Conservation (phyloP, 2,113 vertebrate genomes). For the Sprattus sprattus region DNA sequence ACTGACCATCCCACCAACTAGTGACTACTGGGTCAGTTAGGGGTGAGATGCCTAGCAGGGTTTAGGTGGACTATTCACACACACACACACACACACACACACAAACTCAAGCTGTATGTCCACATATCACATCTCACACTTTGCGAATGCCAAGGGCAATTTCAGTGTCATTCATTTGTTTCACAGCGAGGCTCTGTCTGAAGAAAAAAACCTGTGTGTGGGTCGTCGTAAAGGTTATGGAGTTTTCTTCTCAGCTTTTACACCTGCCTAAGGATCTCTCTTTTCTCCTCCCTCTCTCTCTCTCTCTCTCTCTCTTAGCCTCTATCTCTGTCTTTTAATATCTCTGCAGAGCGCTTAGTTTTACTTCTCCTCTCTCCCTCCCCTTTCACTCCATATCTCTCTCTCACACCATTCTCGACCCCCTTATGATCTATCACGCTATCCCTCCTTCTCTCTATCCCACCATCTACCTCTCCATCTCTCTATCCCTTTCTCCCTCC, state of each 20-base stretch:
- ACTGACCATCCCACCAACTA: background rate
- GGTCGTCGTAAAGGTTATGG: constrained; percentile 8
- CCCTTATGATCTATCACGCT: background rate
- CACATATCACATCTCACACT: background rate
- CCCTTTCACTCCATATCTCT: background rate
- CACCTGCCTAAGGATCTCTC: constrained; percentile 7
- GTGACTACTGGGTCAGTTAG: background rate
- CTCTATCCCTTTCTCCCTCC: constrained; percentile 28
- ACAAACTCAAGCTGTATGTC: background rate
- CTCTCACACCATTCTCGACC: background rate
- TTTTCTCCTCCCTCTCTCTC: background rate
- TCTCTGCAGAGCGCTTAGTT: constrained; percentile 16
- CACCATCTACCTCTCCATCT: constrained; percentile 22
- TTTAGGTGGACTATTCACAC: background rate
- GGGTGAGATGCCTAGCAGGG: background rate
- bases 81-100: background rate
- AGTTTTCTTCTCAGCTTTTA: constrained; percentile 19
- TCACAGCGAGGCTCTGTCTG: background rate
- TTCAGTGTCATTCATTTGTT: background rate
- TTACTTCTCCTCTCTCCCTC: constrained; percentile 6
- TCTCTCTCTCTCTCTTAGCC: background rate
- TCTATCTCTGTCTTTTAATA: constrained; percentile 7
- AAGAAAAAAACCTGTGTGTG: background rate
- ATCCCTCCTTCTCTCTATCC: constrained; percentile 3
- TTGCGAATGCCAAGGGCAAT: background rate